These are phyloP conservation scores for Poeciliopsis infans DNA, from an alignment of 2,797 vertebrate genomes.

Conservation along the genomic window DNA sequence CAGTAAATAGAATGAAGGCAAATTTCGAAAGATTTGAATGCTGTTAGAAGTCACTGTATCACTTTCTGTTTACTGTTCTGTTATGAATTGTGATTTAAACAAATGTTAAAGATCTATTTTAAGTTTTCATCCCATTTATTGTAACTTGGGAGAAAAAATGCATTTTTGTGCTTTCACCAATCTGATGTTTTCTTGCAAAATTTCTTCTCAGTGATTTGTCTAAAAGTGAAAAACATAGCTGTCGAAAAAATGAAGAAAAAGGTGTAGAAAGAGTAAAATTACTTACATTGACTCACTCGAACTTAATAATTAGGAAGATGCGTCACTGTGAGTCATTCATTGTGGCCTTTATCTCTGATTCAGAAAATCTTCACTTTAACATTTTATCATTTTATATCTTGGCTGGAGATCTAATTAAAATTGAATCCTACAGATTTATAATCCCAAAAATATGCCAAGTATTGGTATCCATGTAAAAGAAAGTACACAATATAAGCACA, in stretches of 20 bases:
- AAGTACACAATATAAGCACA: slow-evolving; percentile 7
- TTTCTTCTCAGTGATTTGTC: neutral
- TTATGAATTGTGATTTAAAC: neutral
- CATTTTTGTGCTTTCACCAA: neutral
- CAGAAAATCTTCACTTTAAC: neutral
- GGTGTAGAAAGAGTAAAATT: neutral
- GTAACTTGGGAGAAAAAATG: neutral
- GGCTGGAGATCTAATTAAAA: slow-evolving; percentile 1
- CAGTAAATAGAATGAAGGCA: neutral
- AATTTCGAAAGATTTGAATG: neutral
- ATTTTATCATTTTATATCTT: neutral
- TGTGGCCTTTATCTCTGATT: slow-evolving; percentile 1
- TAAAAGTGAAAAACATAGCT: neutral
- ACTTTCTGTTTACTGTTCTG: neutral
- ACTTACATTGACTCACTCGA: neutral
- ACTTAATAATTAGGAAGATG: slow-evolving; percentile 5
- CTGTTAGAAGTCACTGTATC: neutral
- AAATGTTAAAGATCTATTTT: neutral
- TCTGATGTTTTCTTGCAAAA: neutral
- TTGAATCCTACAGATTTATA: neutral
- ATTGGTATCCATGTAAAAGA: slow-evolving; percentile 3
- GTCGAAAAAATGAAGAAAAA: neutral
- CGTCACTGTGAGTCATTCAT: slow-evolving; percentile 6
- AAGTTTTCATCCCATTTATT: neutral
- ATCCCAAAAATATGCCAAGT: neutral